Evolutionary conservation across 2,888 invertebrate species (phyloP), one percentile per base, ranked within the genome.

Genomic region (Tricholauxania praeusta): DNA sequence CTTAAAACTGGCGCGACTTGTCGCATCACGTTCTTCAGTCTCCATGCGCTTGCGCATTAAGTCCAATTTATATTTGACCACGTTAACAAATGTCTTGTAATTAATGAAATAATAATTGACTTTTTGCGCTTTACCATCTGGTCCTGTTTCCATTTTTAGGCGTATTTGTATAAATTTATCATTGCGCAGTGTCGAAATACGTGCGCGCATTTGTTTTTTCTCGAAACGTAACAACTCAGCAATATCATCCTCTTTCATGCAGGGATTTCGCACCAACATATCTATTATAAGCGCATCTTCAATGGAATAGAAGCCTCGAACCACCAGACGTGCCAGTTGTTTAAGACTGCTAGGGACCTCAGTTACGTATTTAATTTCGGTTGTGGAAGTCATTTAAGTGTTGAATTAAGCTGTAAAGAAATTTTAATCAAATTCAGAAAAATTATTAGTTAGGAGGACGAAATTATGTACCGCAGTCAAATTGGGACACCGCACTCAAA

Each of bases 91-190:
- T 53, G 94, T 94, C 89, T 96, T 96, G 87, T 98, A 98, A 88
- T 98, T 98, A 80, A 98, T 98, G 84, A 96, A 98, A 87, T 98
- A 98, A 87, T 97, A 98, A 87, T 97, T 98, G 22, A 97, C 96
- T 89, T 96, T 95, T 82, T 96, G 96, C 49, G 96, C 96, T 89
- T 96, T 97, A 6, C 97, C 96, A 88, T 98, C 98, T 0, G 92
- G 90, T 52, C 91, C 97, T 71, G 98, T 98, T 89, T 98, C 98
- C 94, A 98, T 97, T 89, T 95, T 93, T 80, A 98, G 89, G 80
- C 96, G 91, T 49, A 95, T 94, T 91, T 96, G 96, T 77, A 97
- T 93, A 83, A 98, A 96, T 89, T 97, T 97, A 85, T 98, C 98
- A 84, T 92, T 96, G 86, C 94, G 93, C 74, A 98, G 87, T 0